Conservation (phyloP, 2,888 invertebrate genomes). For the Dinocampus coccinellae region DNA sequence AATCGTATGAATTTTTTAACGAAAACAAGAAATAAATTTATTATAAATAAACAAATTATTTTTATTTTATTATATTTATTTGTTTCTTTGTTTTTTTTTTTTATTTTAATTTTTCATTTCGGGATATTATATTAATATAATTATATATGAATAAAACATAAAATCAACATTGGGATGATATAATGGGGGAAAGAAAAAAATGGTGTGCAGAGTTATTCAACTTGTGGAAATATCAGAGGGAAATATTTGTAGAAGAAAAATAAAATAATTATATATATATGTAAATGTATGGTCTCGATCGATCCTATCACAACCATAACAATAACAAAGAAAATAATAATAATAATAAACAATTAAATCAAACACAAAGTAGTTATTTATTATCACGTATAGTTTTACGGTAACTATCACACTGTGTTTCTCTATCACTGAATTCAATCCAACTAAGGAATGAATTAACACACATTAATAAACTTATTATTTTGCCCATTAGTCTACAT, state of each 20-base stretch:
- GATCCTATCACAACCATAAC: conserved; percentile 13
- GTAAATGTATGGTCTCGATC: conserved; percentile 2
- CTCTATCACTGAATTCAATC: conserved; percentile 19
- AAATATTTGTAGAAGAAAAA: conserved; percentile 30
- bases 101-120: too few relatives aligned
- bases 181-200: conserved; percentile 11
- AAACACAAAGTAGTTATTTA: conserved; percentile 21
- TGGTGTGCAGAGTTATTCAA: neutral
- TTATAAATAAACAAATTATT: conserved; percentile 22
- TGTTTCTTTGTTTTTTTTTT: too few relatives aligned
- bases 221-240: conserved; percentile 31
- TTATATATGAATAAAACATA: neutral
- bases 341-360: neutral
- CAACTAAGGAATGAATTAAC: neutral
- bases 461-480: neutral
- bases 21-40: conserved; percentile 21
- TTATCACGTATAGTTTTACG: conserved; percentile 19
- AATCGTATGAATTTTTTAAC: neutral
- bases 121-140: neutral
- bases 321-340: neutral
- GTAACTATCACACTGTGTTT: conserved; percentile 30
- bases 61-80: too few relatives aligned
- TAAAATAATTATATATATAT: conserved; percentile 20
- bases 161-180: conserved; percentile 28
- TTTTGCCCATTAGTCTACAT: too few relatives aligned